Evolutionary conservation across 1,140 invertebrate genomes (phyloP), one percentile per base, ranked within the genome.

Genomic region (Drosophila jambulina): DNA sequence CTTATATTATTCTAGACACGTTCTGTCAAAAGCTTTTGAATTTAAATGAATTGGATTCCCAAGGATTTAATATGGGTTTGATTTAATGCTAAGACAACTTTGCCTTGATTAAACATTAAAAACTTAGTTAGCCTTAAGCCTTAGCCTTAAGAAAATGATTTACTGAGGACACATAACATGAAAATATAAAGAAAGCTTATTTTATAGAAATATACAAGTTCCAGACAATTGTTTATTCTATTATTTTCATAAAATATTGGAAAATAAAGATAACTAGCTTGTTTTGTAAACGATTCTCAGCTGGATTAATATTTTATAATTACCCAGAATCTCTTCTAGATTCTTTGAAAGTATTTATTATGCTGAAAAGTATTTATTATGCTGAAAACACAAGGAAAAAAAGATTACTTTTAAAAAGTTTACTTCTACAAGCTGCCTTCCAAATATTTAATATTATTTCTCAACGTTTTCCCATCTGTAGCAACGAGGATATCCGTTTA

Each of bases 341-440:
- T 17, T 10, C 13, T 17, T 36, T 17, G 1, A 9, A 23, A 9
- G 19, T 17, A 17, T 36, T 36, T 6, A 17, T 36, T 36, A 21
- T 21, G 3, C 19, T 34, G 19, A 2, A 9, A 23, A 9, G 19
- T 17, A 17, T 36, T 36, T 6, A 17, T 36, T 36, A 21, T 21
- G 3, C 19, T 34, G 19, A 53, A 8, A 9, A 36, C 51, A 19
- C 36, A 36, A 54, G 17, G 1, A 0, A 10, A 5, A 6, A 15
- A 23, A 10, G 32, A 36, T 36, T 23, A 12, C 13, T 10, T 54
- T 36, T 12, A 23, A 36, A 36, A 23, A 36, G 9, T 10, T 6
- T 0, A 38, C 3, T 9, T 23, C 4, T 17, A 2, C 0, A 36
- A 17, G 29, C 13, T 23, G 8, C 2, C 0, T 10, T n/a, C 0